Conservation (phyloP, 2,113 vertebrate genomes). For the Lycocorax pyrrhopterus region DNA sequence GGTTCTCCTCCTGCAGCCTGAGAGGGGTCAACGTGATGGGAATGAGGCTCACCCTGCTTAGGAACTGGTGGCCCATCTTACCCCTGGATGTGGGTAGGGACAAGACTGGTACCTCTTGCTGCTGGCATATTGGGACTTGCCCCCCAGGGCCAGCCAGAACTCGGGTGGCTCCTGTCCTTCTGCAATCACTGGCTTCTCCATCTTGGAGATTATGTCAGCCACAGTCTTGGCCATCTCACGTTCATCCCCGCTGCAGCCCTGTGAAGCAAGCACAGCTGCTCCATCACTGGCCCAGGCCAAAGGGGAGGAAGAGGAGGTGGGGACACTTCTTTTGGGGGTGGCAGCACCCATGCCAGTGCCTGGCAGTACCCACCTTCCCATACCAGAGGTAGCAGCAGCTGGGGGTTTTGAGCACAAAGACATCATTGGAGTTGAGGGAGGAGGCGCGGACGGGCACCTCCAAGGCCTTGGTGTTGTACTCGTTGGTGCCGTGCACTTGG, state of each 20-base stretch:
- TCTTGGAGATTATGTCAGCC: constrained; percentile 78
- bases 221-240: constrained; percentile 83
- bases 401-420: constrained; percentile 83
- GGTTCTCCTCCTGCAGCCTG: constrained; percentile 79
- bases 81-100: not conserved
- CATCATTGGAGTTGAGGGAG: constrained; percentile 86
- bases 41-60: not conserved
- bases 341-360: not conserved
- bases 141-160: constrained; percentile 85
- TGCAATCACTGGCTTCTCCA: constrained; percentile 80
- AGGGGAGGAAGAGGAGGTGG: not conserved
- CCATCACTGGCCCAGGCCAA: rapidly evolving
- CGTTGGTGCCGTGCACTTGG: constrained; percentile 77
- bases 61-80: not conserved
- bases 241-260: constrained; percentile 88
- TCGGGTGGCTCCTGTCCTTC: constrained; percentile 86
- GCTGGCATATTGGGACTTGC: constrained; percentile 83
- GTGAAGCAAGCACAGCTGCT: not conserved
- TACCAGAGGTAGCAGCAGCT: constrained; percentile 86
- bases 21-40: rapidly evolving
- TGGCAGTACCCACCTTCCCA: constrained; percentile 73
- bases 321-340: not conserved
- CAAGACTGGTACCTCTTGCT: constrained; percentile 74
- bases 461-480: constrained; percentile 82
- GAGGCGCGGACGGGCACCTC: constrained; percentile 72